Base-by-base conservation (phyloP, 2,113 vertebrate species). In the Eubucco bourcierii region DNA sequence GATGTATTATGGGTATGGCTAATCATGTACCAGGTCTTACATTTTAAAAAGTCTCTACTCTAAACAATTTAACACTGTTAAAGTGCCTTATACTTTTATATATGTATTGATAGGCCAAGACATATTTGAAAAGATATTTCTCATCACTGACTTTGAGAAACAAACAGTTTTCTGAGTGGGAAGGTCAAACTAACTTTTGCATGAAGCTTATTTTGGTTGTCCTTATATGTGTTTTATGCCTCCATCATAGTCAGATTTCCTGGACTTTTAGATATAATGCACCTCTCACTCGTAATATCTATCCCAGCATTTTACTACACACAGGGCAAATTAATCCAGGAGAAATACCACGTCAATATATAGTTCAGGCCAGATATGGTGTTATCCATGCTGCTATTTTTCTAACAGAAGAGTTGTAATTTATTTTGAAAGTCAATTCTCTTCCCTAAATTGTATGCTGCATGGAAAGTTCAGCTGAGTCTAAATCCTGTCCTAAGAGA, bases 361-460 rank as follows among this genome's bases (percentile, higher is more conserved):
- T 15, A 80, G 29, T 10, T 10, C 15, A 88, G 37, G 47, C 9
- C 52, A 88, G 56, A 56, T 16, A 80, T 52, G 25, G 29, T 75
- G 25, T 15, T 74, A 78, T 20, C 14, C 5, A 1, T 88, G 88
- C 61, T 83, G 86, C 33, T 91, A 4, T 64, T 91, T 94, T 80
- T 86, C 56, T 91, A 78, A 83, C n/a, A 25, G 16, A 53, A 53
- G 4, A 52, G 6, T 8, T 14, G 24, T 71, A 90, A 80, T 80
- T 91, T 90, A 61, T 88, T 94, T 95, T 94, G 91, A 93, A 95
- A 91, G 53, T 37, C 6, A 74, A 17, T 91, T 24, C 60, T 83
- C 80, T 94, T 80, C 71, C 24, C 87, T 56, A 88, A 93, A 84
- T 83, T 80, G 31, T 53, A 84, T 65, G 78, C 37, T 80, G 37